Evolutionary conservation across 2,113 vertebrate genomes (phyloP).

Genomic region (Dissostichus mawsoni): DNA sequence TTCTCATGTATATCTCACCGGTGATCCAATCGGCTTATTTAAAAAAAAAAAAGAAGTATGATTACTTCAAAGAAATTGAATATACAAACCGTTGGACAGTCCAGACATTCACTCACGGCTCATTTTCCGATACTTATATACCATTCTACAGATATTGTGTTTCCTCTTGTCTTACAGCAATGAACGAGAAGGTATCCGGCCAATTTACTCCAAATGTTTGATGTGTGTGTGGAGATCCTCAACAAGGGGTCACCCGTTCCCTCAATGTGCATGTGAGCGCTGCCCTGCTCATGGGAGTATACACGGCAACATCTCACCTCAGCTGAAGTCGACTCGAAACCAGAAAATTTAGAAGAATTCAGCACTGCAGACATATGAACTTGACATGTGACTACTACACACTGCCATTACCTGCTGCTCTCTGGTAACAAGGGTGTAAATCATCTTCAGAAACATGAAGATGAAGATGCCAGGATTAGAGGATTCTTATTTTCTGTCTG

Average conservation of each 20-base stretch:
- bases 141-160: not conserved
- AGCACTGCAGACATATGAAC: not conserved
- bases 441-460: not conserved
- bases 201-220: conserved; percentile 92
- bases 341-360: conserved; percentile 19
- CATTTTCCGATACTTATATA: not conserved
- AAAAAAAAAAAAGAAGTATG: not conserved
- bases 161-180: conserved; percentile 81
- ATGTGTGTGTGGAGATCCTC: conserved; percentile 97
- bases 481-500: not conserved
- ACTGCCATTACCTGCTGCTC: not conserved
- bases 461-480: not conserved
- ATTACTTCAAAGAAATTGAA: not conserved
- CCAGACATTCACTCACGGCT: not conserved
- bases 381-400: not conserved
- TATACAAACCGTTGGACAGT: not conserved
- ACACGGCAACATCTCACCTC: conserved; percentile 88
- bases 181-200: conserved; percentile 95
- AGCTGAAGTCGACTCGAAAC: not conserved
- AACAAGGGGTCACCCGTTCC: conserved; percentile 93
- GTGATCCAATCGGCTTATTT: not conserved
- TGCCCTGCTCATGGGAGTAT: conserved; percentile 97
- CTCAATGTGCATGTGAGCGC: conserved; percentile 97
- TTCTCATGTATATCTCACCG: not conserved
- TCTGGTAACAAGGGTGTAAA: not conserved